These are phyloP conservation scores for Cuniculus paca DNA, from an alignment of 2,797 vertebrate genomes.

Conservation along the genomic window DNA sequence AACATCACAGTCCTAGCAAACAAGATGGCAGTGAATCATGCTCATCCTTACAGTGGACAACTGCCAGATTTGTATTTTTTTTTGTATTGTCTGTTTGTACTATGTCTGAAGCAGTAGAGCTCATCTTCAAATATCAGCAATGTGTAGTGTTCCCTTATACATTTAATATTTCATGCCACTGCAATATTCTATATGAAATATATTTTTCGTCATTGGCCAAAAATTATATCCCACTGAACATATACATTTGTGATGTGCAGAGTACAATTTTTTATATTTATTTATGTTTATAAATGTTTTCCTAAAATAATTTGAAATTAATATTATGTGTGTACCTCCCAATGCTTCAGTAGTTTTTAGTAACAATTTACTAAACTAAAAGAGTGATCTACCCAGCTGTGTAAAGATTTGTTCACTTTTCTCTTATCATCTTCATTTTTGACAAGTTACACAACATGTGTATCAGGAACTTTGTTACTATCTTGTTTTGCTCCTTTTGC, in stretches of 20 bases:
- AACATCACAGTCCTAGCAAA: background rate
- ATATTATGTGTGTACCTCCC: background rate
- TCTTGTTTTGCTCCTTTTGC: background rate
- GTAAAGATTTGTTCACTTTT: background rate
- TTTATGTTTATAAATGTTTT: background rate
- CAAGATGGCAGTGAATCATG: background rate
- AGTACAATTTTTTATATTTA: background rate
- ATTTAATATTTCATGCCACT: background rate
- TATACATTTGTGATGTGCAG: background rate
- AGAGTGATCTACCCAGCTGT: background rate
- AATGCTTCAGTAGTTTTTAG: background rate
- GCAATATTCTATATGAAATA: background rate
- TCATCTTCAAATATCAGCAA: background rate
- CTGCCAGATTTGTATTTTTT: background rate
- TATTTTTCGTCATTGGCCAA: background rate
- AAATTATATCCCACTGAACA: background rate
- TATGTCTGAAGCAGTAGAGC: background rate
- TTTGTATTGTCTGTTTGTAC: background rate
- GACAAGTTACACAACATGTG: background rate
- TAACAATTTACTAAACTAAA: background rate
- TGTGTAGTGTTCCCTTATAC: background rate
- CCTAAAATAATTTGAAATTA: constrained; percentile 24
- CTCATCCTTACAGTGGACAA: background rate
- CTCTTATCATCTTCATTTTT: background rate
- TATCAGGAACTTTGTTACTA: background rate